Evolutionary conservation across 35 echinoderm and acorn worm species (phyloP), one percentile per base, ranked within the genome.

Genomic region (Holothuria glaberrima): DNA sequence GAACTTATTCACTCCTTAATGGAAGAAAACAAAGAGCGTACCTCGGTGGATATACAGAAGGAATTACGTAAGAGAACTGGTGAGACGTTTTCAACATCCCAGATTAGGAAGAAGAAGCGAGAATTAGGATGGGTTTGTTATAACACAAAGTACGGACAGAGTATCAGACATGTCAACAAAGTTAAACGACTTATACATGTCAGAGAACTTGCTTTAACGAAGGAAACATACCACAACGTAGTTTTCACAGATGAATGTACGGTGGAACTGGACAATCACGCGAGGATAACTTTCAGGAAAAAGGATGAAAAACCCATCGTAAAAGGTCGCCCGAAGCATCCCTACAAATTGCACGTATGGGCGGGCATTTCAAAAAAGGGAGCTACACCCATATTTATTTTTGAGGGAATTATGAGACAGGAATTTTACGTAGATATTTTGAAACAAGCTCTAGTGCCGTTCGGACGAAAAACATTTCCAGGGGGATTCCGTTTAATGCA

Each of bases 251-350:
- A 86, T 65, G 83, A 86, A 67, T 86, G 83, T 35, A 66, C 58
- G 28, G 83, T 86, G 5, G 83, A 86, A 68, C n/a, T 86, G 4
- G 83, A 86, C 36, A 86, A 86, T n/a, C 83, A 86, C 59, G 83
- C 83, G 3, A 59, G 62, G 14, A 34, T 86, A 2, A 63, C 83
- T 6, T 86, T 86, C 34, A 58, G 62, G 6, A 60, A 44, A 36
- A 68, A 35, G 19, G 31, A 45, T 18, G 83, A 86, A 21, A 63
- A 86, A 66, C 57, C 83, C 27, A 31, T 22, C 38, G 19, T 86
- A 27, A 86, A 86, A 58, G 58, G 58, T 14, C 29, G 34, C 14
- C 58, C 83, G 16, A 86, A 86, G 59, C 83, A 86, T 67, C 83
- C 83, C 5, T 65, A 58, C 6, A 86, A 86, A 19, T 9, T 68